phyloP scores from a whole-genome alignment of 2,888 invertebrate genomes.

The Plagodis pulveraria region DNA sequence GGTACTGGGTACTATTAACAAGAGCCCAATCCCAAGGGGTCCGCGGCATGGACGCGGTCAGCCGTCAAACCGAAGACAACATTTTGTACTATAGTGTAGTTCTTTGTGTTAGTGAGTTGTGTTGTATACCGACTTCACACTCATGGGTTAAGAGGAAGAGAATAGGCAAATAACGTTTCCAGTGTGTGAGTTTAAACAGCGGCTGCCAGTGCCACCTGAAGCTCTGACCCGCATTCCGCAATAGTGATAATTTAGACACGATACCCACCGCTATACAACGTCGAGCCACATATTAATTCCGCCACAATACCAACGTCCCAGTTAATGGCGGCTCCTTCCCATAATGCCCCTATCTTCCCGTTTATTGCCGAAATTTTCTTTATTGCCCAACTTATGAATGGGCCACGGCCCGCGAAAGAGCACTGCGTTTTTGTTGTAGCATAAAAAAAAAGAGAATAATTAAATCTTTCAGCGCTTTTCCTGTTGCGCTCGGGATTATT shows the following conservation, averaged over 20 bases:
- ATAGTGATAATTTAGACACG: slow-evolving; percentile 29
- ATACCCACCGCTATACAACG: slow-evolving; percentile 23
- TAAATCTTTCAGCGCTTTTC: slow-evolving; percentile 48
- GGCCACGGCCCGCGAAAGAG: slow-evolving; percentile 32
- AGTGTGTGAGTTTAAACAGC: background rate
- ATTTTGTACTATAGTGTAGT: too few relatives aligned
- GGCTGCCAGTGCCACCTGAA: background rate
- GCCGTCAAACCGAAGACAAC: too few relatives aligned
- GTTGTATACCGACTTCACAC: too few relatives aligned
- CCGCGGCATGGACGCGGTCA: too few relatives aligned
- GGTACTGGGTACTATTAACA: too few relatives aligned
- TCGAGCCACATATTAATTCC: slow-evolving; percentile 55
- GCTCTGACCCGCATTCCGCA: background rate
- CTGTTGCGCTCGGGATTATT: slow-evolving; percentile 45
- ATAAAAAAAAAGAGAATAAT: slow-evolving; percentile 51
- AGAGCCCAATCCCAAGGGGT: too few relatives aligned
- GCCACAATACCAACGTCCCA: slow-evolving; percentile 57
- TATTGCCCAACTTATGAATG: slow-evolving; percentile 63
- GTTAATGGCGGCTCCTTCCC: slow-evolving; percentile 51
- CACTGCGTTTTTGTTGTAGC: slow-evolving; percentile 40
- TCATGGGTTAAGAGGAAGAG: too few relatives aligned
- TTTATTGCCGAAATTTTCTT: slow-evolving; percentile 65
- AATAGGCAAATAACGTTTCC: too few relatives aligned
- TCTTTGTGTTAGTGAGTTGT: too few relatives aligned
- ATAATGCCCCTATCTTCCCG: slow-evolving; percentile 49